Conservation (phyloP, 1,140 invertebrate species). For the Lysiphlebus fabarum region DNA sequence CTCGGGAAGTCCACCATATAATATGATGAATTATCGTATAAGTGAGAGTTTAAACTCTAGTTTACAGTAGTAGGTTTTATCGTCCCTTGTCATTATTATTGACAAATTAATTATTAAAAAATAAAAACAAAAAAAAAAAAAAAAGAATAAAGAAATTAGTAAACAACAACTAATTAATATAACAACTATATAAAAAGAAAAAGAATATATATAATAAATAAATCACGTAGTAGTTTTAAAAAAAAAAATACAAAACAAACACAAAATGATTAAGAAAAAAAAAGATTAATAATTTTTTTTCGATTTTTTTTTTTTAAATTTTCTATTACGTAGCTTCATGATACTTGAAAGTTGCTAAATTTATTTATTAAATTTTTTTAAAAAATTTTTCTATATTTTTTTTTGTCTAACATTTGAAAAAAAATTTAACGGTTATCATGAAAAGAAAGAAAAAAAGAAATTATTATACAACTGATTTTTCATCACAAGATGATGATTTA, state of each 20-base stretch:
- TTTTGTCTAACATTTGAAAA: too few relatives aligned
- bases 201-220: constrained; percentile 14
- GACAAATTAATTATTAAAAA: constrained; percentile 19
- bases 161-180: constrained; percentile 10
- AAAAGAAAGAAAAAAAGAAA: too few relatives aligned
- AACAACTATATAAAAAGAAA: constrained; percentile 15
- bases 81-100: too few relatives aligned
- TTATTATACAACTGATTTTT: neutral
- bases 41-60: constrained; percentile 58
- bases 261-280: too few relatives aligned
- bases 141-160: constrained; percentile 21
- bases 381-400: too few relatives aligned
- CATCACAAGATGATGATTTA: neutral
- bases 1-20: constrained; percentile 65
- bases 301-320: too few relatives aligned
- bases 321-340: too few relatives aligned
- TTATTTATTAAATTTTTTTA: too few relatives aligned
- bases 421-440: too few relatives aligned
- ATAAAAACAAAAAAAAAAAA: constrained; percentile 23
- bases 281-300: too few relatives aligned
- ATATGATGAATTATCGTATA: constrained; percentile 72
- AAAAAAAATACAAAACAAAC: too few relatives aligned
- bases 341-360: too few relatives aligned
- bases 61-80: constrained; percentile 48
- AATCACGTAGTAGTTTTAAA: neutral